Evolutionary conservation across 1,140 invertebrate species (phyloP).

Genomic region (Vanessa tameamea): DNA sequence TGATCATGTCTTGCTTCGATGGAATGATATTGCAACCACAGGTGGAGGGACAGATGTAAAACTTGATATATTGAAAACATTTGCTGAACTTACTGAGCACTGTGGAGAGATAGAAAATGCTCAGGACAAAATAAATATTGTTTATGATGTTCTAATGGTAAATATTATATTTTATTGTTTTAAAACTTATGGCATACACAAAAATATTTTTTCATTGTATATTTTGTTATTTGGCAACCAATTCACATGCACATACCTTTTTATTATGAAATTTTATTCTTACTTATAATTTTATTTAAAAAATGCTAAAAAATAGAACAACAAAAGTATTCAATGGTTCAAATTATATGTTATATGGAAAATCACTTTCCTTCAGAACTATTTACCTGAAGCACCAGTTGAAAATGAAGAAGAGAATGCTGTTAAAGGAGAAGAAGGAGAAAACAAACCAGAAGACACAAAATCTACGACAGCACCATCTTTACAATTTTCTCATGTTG

Average conservation of each 20-base stretch:
- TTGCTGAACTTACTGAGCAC: constrained; percentile 91
- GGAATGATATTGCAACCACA: constrained; percentile 80
- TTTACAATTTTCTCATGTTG: constrained; percentile 95
- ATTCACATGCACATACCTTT: background rate
- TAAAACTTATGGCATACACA: no score
- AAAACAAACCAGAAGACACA: constrained; percentile 67
- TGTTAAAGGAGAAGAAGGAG: constrained; percentile 61
- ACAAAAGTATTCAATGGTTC: no score
- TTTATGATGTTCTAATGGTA: constrained; percentile 91
- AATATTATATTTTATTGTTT: constrained; percentile 55
- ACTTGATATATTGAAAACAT: constrained; percentile 91
- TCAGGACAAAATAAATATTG: constrained; percentile 86
- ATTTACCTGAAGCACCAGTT: constrained; percentile 90
- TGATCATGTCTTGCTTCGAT: constrained; percentile 89
- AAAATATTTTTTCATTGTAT: no score
- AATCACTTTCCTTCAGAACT: constrained; percentile 79
- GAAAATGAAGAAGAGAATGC: constrained; percentile 81
- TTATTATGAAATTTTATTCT: background rate
- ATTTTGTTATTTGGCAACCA: no score
- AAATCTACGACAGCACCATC: constrained; percentile 83
- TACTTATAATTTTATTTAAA: background rate
- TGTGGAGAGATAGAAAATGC: constrained; percentile 88
- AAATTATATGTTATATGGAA: no score
- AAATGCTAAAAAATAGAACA: no score
- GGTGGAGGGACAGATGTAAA: constrained; percentile 87